Conservation (phyloP, 2,797 vertebrate species). For the Psittacula echo region DNA sequence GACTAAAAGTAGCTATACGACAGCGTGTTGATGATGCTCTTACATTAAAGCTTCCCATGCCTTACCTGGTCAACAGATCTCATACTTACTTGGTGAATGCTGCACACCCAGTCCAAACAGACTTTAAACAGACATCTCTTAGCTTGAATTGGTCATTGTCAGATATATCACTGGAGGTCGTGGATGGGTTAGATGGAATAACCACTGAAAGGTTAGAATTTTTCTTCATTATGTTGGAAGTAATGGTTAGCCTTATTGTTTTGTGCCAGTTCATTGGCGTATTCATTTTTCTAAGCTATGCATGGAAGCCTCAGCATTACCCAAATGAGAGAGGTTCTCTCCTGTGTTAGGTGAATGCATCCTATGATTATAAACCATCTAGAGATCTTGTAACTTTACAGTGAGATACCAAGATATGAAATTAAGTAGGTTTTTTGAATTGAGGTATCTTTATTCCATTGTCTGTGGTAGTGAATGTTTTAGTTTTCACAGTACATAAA, state of each 20-base stretch:
- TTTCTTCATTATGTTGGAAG: background rate
- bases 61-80: conserved; percentile 88
- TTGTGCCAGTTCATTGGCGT: background rate
- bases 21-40: conserved; percentile 88
- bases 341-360: background rate
- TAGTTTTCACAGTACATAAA: background rate
- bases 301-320: background rate
- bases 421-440: background rate
- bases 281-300: background rate
- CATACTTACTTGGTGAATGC: conserved; percentile 83
- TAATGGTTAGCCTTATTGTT: background rate
- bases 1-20: conserved; percentile 88
- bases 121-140: conserved; percentile 57
- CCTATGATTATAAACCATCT: background rate
- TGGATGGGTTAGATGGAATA: conserved; percentile 88
- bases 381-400: background rate
- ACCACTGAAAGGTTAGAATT: conserved; percentile 84
- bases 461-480: background rate
- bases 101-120: conserved; percentile 60
- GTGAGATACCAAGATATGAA: background rate
- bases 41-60: conserved; percentile 86
- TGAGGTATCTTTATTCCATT: fast-evolving
- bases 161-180: conserved; percentile 87
- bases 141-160: conserved; percentile 91
- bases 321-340: background rate